phyloP scores from a whole-genome alignment of 2,888 invertebrate genomes.

The Electrophaes corylata region DNA sequence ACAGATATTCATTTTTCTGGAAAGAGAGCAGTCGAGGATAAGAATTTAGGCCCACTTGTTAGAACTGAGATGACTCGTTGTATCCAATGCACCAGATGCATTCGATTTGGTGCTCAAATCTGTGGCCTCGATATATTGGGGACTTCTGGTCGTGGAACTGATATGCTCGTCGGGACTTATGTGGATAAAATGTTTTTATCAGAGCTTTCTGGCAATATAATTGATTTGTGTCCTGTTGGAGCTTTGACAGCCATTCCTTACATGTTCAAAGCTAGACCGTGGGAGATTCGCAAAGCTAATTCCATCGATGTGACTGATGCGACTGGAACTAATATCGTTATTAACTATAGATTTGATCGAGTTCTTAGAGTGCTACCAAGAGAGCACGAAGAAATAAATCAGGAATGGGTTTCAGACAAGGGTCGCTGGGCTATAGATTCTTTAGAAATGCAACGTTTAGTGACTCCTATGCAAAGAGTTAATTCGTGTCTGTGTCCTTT shows the following conservation, averaged over 20 bases:
- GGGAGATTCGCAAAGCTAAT: conserved; percentile 94
- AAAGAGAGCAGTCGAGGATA: conserved; percentile 97
- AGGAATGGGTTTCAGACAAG: conserved; percentile 99
- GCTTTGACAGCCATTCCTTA: conserved; percentile 99
- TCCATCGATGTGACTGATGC: conserved; percentile 78
- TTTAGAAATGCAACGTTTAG: conserved; percentile 95
- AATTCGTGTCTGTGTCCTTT: conserved; percentile 89
- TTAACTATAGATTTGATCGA: conserved; percentile 66
- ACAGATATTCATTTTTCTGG: conserved; percentile 95
- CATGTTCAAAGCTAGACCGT: conserved; percentile 97
- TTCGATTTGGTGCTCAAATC: conserved; percentile 98
- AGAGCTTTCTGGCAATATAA: conserved; percentile 98
- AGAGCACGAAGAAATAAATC: conserved; percentile 87
- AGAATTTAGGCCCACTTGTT: conserved; percentile 97
- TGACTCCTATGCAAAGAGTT: conserved; percentile 94
- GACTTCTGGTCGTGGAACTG: conserved; percentile 94
- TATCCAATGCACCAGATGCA: conserved; percentile 99
- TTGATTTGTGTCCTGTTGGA: conserved; percentile 99
- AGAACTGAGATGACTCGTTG: conserved; percentile 99
- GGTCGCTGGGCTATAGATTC: conserved; percentile 98
- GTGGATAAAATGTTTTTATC: conserved; percentile 98
- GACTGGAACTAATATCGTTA: conserved; percentile 70
- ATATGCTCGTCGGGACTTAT: conserved; percentile 99
- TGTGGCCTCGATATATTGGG: conserved; percentile 98
- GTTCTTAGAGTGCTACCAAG: conserved; percentile 69